Evolutionary conservation across 2,113 vertebrate genomes (phyloP).

Genomic region (Menidia beryllina): DNA sequence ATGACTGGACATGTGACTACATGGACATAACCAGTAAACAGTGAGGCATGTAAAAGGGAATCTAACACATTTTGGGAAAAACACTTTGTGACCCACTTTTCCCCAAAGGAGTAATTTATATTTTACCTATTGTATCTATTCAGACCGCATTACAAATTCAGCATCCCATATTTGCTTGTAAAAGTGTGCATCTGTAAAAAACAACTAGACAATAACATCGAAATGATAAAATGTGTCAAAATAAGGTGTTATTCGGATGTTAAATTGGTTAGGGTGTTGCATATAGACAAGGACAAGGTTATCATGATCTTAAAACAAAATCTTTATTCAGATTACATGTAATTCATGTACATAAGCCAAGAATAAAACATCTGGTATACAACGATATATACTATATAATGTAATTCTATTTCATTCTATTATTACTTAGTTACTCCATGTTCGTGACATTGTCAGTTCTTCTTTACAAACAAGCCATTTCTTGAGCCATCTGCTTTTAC

Average conservation of each 20-base stretch:
- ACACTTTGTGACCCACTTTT: conserved; percentile 6
- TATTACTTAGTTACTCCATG: neutral
- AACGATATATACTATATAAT: no score
- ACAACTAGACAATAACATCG: no score
- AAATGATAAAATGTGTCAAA: no score
- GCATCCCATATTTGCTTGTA: neutral
- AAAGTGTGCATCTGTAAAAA: neutral
- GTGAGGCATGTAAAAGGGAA: neutral
- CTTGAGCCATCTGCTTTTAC: neutral
- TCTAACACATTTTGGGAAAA: neutral
- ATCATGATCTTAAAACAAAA: neutral
- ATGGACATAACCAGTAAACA: neutral
- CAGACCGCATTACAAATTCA: neutral
- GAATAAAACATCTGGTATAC: conserved; percentile 5
- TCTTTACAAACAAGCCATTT: neutral
- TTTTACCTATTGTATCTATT: conserved; percentile 5
- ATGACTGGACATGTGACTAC: neutral
- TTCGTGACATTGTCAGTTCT: neutral
- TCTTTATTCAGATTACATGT: conserved; percentile 46
- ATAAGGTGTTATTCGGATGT: neutral
- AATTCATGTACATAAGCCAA: neutral
- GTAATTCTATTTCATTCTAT: conserved; percentile 3
- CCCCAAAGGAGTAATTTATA: neutral
- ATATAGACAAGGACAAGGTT: conserved; percentile 11
- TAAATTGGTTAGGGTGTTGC: neutral